phyloP scores from a whole-genome alignment of 2,888 invertebrate genomes.

The Drosophila vallismaia region DNA sequence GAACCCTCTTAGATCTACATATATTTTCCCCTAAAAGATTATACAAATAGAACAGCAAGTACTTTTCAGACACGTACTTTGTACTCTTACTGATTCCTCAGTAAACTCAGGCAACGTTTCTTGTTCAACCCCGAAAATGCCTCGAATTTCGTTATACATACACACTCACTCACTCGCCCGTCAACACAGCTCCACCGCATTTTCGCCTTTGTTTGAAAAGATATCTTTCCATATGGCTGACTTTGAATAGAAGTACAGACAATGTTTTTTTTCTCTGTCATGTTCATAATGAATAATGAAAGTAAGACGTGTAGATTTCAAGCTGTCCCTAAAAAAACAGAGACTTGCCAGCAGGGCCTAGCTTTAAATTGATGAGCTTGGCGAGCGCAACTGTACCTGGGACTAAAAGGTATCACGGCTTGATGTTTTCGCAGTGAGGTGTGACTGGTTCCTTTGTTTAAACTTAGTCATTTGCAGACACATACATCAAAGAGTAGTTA shows the following conservation, averaged over 20 bases:
- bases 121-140: constrained; percentile 57
- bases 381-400: constrained; percentile 22
- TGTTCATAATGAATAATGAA: constrained; percentile 67
- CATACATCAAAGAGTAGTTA: not conserved
- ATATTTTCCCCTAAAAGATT: not conserved
- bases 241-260: constrained; percentile 66
- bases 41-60: not conserved
- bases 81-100: not conserved
- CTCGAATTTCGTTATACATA: constrained; percentile 50
- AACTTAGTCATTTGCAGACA: not conserved
- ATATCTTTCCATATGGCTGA: constrained; percentile 76
- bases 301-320: constrained; percentile 19
- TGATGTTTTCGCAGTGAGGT: not conserved
- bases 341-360: not conserved
- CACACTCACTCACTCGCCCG: constrained; percentile 34
- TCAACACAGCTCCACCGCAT: constrained; percentile 30
- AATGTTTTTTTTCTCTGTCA: constrained; percentile 57
- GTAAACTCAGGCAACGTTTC: constrained; percentile 4
- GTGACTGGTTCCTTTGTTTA: not conserved
- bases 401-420: not conserved
- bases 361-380: constrained; percentile 6
- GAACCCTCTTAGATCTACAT: not conserved
- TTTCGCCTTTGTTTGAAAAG: constrained; percentile 61
- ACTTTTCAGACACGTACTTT: not conserved
- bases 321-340: constrained; percentile 8